Conservation (phyloP, 2,113 vertebrate genomes). For the Arizona elegans region DNA sequence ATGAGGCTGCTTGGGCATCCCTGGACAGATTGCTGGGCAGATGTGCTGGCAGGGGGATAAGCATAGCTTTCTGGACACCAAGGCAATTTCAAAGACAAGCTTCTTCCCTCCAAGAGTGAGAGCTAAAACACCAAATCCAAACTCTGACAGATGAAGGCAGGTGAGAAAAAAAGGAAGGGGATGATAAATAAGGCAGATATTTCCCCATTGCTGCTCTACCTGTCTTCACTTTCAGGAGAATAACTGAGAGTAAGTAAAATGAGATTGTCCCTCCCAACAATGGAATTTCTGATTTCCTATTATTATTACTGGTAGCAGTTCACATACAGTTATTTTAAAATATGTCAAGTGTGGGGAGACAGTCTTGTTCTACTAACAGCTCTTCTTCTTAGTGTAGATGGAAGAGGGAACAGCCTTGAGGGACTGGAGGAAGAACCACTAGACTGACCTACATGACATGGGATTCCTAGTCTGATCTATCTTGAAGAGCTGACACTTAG, state of each 20-base stretch:
- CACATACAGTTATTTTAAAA: background rate
- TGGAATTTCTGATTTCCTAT: background rate
- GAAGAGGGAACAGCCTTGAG: background rate
- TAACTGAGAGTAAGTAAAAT: background rate
- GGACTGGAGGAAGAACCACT: background rate
- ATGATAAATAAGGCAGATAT: background rate
- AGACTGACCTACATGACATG: too few species aligned
- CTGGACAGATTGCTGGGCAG: background rate
- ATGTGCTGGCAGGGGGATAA: background rate
- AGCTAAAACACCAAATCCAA: background rate
- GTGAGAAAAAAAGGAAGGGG: background rate
- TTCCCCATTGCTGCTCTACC: background rate
- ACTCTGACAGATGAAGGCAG: background rate
- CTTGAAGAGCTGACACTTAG: too few species aligned
- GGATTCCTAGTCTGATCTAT: too few species aligned
- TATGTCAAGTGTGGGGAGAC: background rate
- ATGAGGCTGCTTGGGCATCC: background rate
- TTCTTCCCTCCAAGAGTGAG: background rate
- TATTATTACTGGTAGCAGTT: background rate
- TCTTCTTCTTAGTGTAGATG: background rate
- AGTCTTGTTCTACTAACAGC: background rate
- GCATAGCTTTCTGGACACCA: background rate
- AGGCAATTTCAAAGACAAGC: background rate
- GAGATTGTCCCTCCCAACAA: background rate
- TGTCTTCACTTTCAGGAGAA: background rate